Evolutionary conservation across 1,140 invertebrate genomes (phyloP).

Genomic region (Bombus confusus): DNA sequence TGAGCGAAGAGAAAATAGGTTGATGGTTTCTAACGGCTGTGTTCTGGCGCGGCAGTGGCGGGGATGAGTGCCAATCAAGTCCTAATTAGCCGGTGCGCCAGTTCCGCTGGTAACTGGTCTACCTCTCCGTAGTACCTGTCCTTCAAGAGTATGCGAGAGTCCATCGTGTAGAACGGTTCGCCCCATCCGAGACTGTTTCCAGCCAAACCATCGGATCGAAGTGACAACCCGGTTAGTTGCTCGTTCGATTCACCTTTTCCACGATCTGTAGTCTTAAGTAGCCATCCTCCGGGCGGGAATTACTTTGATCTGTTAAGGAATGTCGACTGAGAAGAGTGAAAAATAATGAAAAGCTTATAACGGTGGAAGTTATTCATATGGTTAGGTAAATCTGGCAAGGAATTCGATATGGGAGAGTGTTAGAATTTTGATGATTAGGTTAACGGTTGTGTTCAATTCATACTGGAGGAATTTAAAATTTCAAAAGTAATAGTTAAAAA

Average conservation of each 20-base stretch:
- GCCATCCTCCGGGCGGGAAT: not conserved
- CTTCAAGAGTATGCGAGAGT: slow-evolving; percentile 28
- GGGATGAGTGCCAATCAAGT: slow-evolving; percentile 73
- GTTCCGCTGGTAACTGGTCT: slow-evolving; percentile 57
- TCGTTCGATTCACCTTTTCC: slow-evolving; percentile 18
- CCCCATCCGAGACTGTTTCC: not conserved
- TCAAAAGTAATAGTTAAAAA: not conserved
- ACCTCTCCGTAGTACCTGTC: slow-evolving; percentile 33
- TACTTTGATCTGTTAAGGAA: not conserved
- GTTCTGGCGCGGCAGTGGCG: slow-evolving; percentile 14
- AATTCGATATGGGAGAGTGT: too few relatives aligned
- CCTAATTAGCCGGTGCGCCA: slow-evolving; percentile 74
- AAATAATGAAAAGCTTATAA: too few relatives aligned
- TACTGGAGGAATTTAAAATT: not conserved
- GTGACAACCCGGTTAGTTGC: not conserved
- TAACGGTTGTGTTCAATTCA: not conserved
- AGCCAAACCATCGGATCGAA: not conserved
- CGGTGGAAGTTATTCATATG: too few relatives aligned
- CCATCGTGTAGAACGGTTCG: slow-evolving; percentile 18
- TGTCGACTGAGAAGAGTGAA: not conserved
- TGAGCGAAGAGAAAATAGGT: slow-evolving; percentile 18
- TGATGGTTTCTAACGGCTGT: slow-evolving; percentile 2
- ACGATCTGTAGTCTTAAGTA: not conserved
- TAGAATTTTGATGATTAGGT: not conserved
- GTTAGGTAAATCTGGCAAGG: too few relatives aligned